Evolutionary conservation across 2,888 invertebrate genomes (phyloP).

Genomic region (Erebia epiphron): DNA sequence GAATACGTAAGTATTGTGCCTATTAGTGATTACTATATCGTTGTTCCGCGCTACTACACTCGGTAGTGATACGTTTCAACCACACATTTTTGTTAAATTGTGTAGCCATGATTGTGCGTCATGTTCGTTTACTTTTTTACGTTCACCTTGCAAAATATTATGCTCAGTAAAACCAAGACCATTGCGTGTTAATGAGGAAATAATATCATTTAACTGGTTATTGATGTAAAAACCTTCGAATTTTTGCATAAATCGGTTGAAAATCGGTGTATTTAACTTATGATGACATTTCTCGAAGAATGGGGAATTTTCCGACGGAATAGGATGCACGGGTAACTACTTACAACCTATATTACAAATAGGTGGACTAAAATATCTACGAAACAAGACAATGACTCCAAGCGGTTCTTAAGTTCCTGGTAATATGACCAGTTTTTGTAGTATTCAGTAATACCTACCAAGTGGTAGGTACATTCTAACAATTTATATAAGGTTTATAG

Average conservation of each 20-base stretch:
- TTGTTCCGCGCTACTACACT: constrained; percentile 53
- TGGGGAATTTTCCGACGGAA: background rate
- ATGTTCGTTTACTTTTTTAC: constrained; percentile 39
- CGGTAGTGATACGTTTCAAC: constrained; percentile 24
- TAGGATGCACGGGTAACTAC: background rate
- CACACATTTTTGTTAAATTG: background rate
- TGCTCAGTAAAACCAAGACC: constrained; percentile 35
- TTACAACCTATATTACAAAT: too few relatives aligned
- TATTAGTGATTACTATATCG: constrained; percentile 43
- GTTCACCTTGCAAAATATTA: constrained; percentile 42
- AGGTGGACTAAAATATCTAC: too few relatives aligned
- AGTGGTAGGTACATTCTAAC: too few relatives aligned
- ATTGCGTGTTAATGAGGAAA: constrained; percentile 40
- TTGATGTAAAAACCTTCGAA: constrained; percentile 1
- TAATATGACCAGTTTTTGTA: too few relatives aligned
- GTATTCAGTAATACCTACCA: too few relatives aligned
- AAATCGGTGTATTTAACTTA: background rate
- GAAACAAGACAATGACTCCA: too few relatives aligned
- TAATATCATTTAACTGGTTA: constrained; percentile 33
- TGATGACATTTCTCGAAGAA: background rate
- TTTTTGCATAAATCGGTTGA: background rate
- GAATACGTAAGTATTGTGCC: constrained; percentile 63
- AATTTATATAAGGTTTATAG: too few relatives aligned
- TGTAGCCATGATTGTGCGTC: background rate
- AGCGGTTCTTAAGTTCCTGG: too few relatives aligned